Base-by-base conservation (phyloP, 64 coral and sea anemone species). In the Montipora capricornis region DNA sequence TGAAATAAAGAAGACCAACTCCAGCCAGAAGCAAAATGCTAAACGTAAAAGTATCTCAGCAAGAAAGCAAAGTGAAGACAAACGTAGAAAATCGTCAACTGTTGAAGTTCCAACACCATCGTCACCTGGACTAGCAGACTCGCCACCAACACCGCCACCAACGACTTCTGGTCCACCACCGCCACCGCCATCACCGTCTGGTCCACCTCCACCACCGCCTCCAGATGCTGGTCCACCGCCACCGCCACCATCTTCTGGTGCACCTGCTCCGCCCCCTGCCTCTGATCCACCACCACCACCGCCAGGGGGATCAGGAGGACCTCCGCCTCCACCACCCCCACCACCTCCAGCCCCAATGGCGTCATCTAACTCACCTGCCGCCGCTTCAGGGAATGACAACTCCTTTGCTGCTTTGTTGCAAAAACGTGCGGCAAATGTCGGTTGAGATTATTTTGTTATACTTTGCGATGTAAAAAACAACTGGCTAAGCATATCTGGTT, bases 351-450 rank as follows among this genome's bases (percentile, higher is more conserved):
- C 62, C 16, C 46, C 66, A 11, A 6, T 13, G 8, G 9, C 62
- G 3, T 19, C 46, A 49, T 50, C 82, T 24, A 17, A 2, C 8
- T 49, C 62, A 20, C 46, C 82, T 73, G 17, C 62, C 20, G 13
- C 60, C 20, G 17, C 62, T 85, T 70, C 82, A 49, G 64, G 45
- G 6, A 19, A 19, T 19, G 62, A 48, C 64, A 85, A 85, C 16
- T 85, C 82, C 11, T 70, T 85, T 0, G 82, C 82, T 45, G 64
- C 82, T 44, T 19, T 69, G 60, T 70, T 85, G 62, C 61, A 68
- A 70, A 22, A 59, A 70, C 62, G 82, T 16, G 64, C 66, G 82
- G 17, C 37, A 85, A 85, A 69, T 2, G 67, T 85, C 1, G 5
- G 11, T 22, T 85, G 44, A 85, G 47, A 44, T 14, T 14, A 16